phyloP scores from a whole-genome alignment of 2,113 vertebrate genomes.

The Callipepla squamata region DNA sequence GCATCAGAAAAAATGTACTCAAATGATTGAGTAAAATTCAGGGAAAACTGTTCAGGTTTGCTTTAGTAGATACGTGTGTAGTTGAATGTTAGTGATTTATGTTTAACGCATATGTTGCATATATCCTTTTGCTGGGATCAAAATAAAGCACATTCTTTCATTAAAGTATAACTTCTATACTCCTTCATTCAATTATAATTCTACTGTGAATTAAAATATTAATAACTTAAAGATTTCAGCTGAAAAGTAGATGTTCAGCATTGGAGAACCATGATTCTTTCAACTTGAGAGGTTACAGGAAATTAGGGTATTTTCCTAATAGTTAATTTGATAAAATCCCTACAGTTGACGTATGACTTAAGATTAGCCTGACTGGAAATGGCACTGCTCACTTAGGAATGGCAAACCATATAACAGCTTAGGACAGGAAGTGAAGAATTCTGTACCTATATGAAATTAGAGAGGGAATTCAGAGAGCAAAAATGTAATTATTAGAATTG shows the following conservation, averaged over 20 bases:
- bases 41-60: conserved; percentile 48
- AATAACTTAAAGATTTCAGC: background rate
- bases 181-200: background rate
- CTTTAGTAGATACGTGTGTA: conserved; percentile 44
- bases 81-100: background rate
- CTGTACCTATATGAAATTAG: conserved; percentile 21
- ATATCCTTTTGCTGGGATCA: background rate
- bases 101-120: background rate
- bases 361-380: conserved; percentile 1
- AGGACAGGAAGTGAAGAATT: conserved; percentile 31
- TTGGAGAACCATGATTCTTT: background rate
- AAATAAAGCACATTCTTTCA: background rate
- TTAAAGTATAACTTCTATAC: background rate
- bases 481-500: conserved; percentile 38
- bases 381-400: conserved; percentile 27
- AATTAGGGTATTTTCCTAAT: background rate
- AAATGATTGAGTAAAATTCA: conserved; percentile 66
- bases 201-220: background rate
- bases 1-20: conserved; percentile 66
- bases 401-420: conserved; percentile 18
- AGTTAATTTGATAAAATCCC: conserved; percentile 1
- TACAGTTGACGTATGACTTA: background rate
- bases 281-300: background rate
- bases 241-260: background rate
- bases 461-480: conserved; percentile 32